Conservation (phyloP, 2,797 vertebrate species). For the Mus minutoides region DNA sequence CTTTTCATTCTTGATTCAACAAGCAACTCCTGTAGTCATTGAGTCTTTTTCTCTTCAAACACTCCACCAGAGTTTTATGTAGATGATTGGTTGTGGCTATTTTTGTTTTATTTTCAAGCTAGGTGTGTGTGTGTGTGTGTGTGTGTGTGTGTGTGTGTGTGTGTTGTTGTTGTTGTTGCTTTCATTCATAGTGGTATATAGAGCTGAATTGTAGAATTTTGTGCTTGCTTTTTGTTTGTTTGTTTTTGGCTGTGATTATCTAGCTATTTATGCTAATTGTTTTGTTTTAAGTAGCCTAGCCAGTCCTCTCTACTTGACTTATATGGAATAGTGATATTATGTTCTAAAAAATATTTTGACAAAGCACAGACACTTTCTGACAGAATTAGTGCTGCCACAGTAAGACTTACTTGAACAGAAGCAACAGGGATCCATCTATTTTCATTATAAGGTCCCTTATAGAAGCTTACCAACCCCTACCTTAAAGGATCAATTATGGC, state of each 20-base stretch:
- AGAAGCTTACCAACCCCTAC: background rate
- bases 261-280: background rate
- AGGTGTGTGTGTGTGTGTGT: background rate
- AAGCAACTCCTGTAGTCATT: slow-evolving; percentile 36
- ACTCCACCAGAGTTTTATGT: slow-evolving; percentile 28
- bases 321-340: background rate
- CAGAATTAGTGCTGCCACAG: background rate
- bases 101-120: background rate
- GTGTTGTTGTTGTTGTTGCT: background rate
- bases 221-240: background rate
- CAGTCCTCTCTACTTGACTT: background rate
- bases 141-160: too few relatives aligned
- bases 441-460: background rate
- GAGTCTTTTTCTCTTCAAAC: slow-evolving; percentile 66
- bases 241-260: slow-evolving; percentile 13
- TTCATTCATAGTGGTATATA: background rate
- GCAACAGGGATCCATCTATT: background rate
- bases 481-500: background rate
- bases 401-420: background rate
- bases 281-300: background rate
- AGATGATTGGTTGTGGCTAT: background rate
- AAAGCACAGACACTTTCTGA: background rate
- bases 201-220: background rate
- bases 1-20: slow-evolving; percentile 31
- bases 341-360: background rate